These are phyloP conservation scores for Xenopus tropicalis DNA, from an alignment of 2,113 vertebrate genomes.

Conservation along the genomic window UCB_Xtro_10.0 CM004444.2:46446001-46446500, in stretches of 20 bases:
- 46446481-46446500: not conserved
- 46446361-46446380: slow-evolving; percentile 34
- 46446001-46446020: no score
- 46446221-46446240: not conserved
- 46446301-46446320: not conserved
- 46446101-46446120: no score
- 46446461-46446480: slow-evolving; percentile 21
- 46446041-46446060: no score
- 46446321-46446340: not conserved
- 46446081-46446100: no score
- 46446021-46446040: no score
- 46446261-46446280: not conserved
- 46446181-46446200: no score
- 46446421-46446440: slow-evolving; percentile 32
- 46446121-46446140: no score
- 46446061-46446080: no score
- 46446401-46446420: slow-evolving; percentile 9
- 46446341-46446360: slow-evolving; percentile 12
- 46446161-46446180: no score
- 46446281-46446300: not conserved
- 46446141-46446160: no score
- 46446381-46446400: slow-evolving; percentile 38
- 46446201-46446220: not conserved
- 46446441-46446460: slow-evolving; percentile 31
- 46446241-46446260: not conserved